Evolutionary conservation across 1,140 invertebrate species (phyloP).

Genomic region (Olivierus martensii): DNA sequence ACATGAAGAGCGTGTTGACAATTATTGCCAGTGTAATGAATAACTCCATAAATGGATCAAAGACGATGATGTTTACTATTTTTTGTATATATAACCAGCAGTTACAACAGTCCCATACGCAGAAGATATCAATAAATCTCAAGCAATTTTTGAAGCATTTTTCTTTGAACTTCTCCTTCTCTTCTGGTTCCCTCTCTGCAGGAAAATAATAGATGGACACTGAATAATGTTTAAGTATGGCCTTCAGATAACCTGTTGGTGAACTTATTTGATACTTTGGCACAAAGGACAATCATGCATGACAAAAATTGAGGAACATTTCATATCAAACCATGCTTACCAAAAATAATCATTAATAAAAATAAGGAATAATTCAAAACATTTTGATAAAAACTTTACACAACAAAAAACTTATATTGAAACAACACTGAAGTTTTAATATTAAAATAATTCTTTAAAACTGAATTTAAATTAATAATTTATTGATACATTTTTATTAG

Average conservation of each 20-base stretch:
- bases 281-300: conserved; percentile 12
- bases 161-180: conserved; percentile 74
- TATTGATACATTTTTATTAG: too few relatives aligned
- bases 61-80: conserved; percentile 74
- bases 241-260: conserved; percentile 15
- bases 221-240: conserved; percentile 21
- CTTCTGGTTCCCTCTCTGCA: conserved; percentile 39
- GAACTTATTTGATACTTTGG: background rate
- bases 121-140: conserved; percentile 79
- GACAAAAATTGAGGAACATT: background rate
- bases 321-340: conserved; percentile 1
- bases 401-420: too few relatives aligned
- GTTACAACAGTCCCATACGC: conserved; percentile 93
- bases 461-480: too few relatives aligned
- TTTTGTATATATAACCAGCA: conserved; percentile 81
- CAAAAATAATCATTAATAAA: background rate
- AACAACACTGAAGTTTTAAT: too few relatives aligned
- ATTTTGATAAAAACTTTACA: too few relatives aligned
- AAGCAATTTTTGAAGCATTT: conserved; percentile 56
- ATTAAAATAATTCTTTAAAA: too few relatives aligned
- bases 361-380: too few relatives aligned
- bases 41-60: conserved; percentile 95
- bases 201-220: conserved; percentile 24
- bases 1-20: conserved; percentile 97
- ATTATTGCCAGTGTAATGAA: conserved; percentile 98